Evolutionary conservation across 2,113 vertebrate genomes (phyloP).

Genomic region (Chrysemys picta): DNA sequence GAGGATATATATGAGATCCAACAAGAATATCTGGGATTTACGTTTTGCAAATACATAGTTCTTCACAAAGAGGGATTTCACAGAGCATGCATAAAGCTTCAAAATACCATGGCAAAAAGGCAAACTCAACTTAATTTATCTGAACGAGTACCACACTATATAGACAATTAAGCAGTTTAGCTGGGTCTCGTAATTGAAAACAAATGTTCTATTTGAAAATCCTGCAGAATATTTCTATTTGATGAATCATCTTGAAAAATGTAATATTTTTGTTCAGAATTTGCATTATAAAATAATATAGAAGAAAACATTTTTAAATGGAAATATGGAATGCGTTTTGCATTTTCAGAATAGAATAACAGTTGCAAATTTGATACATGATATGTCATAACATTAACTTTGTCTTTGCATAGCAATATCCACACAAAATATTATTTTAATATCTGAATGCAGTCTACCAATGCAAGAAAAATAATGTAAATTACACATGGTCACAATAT

Average conservation of each 20-base stretch:
- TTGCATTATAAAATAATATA: neutral
- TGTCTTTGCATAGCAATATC: neutral
- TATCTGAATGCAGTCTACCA: neutral
- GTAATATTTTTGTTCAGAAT: neutral
- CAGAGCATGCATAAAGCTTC: neutral
- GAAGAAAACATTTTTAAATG: neutral
- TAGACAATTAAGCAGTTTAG: neutral
- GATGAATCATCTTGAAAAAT: neutral
- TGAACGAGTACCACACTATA: neutral
- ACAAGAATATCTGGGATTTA: neutral
- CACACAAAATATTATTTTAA: neutral
- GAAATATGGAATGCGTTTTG: neutral
- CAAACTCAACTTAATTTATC: neutral
- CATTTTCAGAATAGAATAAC: neutral
- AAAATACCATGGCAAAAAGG: neutral
- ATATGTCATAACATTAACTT: neutral
- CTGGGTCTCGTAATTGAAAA: neutral
- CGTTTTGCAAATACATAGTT: neutral
- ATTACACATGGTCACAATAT: neutral
- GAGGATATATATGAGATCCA: neutral
- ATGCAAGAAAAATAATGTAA: neutral
- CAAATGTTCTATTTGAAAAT: neutral
- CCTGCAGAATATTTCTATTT: neutral
- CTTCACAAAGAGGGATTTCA: neutral
- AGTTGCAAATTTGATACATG: neutral